phyloP scores from a whole-genome alignment of 1,140 invertebrate genomes.

The Adoxophyes honmai region DNA sequence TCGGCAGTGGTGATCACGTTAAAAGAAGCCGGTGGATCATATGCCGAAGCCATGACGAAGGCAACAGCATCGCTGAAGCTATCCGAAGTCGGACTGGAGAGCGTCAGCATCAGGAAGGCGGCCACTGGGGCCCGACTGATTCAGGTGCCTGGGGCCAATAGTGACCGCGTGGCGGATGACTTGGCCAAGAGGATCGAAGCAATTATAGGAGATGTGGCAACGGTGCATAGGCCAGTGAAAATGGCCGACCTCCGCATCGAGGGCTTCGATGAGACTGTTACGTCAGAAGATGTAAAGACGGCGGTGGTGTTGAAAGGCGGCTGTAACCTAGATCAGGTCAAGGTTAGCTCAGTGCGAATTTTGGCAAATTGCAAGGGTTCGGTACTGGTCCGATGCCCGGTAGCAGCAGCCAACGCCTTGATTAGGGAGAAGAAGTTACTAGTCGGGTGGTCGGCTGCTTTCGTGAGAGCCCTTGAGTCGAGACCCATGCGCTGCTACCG shows the following conservation, averaged over 20 bases:
- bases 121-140: background rate
- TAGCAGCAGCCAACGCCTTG: no score
- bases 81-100: background rate
- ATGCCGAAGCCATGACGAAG: background rate
- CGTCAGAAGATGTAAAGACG: background rate
- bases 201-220: background rate
- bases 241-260: background rate
- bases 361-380: no score
- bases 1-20: background rate
- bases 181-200: background rate
- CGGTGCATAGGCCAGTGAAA: background rate
- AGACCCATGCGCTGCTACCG: no score
- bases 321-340: no score
- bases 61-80: background rate
- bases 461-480: no score
- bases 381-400: no score
- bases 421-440: no score
- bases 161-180: background rate
- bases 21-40: background rate
- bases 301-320: no score
- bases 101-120: background rate
- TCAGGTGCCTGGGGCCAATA: background rate
- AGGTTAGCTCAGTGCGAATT: no score
- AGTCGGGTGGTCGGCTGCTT: no score
- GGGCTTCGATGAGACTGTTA: background rate